Base-by-base conservation (phyloP, 1,140 invertebrate species). In the Atta colombica region DNA sequence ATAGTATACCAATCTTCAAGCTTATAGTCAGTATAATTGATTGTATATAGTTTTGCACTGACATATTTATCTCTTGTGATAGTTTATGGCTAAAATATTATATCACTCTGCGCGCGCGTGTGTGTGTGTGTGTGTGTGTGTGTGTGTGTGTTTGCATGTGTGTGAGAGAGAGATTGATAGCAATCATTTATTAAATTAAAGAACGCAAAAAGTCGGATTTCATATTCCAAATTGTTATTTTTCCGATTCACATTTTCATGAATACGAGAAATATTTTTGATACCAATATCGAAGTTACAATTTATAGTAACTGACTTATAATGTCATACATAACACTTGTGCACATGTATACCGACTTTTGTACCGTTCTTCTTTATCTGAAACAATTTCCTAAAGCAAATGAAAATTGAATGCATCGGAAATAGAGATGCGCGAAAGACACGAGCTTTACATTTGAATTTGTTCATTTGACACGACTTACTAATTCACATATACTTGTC, bases 21-120 rank as follows among this genome's bases (percentile, higher is more conserved):
- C 87, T 90, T 5, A 35, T 35, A 6, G 6, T 35, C 82, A 87
- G 45, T 88, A 78, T 66, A 66, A 18, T 69, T 74, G 87, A 90
- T 90, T 90, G 87, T 86, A 86, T 89, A 39, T 39, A 81, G 53
- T 74, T 74, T 45, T 87, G n/a, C n/a, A 21, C n/a, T 69, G 86
- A 49, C 75, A 53, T 51, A 72, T 60, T 71, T 72, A 1, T 58
- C 51, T 31, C 53, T 82, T 72, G 39, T 45, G 35, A 28, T 74
- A 49, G 4, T 71, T 81, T 58, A 81, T 3, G 3, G 14, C 49
- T 68, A 35, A 69, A 25, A 35, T 68, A 25, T 25, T 45, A 25
- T 82, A 45, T 25, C 68, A 14, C 7, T 82, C 18, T 72, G 2
- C 7, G 35, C 2, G 28, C 2, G 1, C 7, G 35, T 39, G 35